These are phyloP conservation scores for Sanderia malayensis DNA, from an alignment of 30 jellyfish, hydroid and myxozoan species.

Conservation along the genomic window DNA sequence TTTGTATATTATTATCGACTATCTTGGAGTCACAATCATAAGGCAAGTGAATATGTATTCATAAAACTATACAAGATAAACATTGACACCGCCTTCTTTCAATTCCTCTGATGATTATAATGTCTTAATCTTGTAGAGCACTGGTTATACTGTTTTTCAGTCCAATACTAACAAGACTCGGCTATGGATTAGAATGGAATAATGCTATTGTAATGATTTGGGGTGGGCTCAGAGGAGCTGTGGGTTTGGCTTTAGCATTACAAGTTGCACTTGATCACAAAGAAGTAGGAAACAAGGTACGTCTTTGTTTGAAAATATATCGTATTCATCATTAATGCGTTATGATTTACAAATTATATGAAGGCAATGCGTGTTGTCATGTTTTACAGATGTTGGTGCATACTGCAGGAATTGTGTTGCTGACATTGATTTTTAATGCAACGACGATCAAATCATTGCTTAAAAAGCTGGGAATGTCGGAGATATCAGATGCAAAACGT, in stretches of 20 bases:
- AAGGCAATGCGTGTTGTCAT: no score
- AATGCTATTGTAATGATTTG: slow-evolving; percentile 84
- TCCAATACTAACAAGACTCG: slow-evolving; percentile 79
- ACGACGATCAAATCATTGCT: slow-evolving; percentile 78
- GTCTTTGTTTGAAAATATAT: no score
- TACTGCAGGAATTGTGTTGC: slow-evolving; percentile 87
- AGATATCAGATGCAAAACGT: slow-evolving; percentile 84
- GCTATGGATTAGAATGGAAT: slow-evolving; percentile 81
- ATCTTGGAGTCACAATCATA: slow-evolving; percentile 72
- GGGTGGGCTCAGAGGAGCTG: slow-evolving; percentile 97
- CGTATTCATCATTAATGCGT: no score
- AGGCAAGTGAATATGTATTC: slow-evolving; percentile 29
- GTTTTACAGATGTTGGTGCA: slow-evolving; percentile 76
- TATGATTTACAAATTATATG: no score
- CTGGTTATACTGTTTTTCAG: slow-evolving; percentile 73
- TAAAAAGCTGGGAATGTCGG: slow-evolving; percentile 84
- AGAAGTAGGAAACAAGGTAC: slow-evolving; percentile 80
- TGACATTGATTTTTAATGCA: slow-evolving; percentile 74
- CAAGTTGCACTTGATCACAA: slow-evolving; percentile 77
- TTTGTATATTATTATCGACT: slow-evolving; percentile 64
- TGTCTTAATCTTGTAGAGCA: slow-evolving; percentile 68
- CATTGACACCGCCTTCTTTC: no score
- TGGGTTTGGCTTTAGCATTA: slow-evolving; percentile 82
- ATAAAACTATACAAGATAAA: no score
- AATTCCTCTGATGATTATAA: no score